Base-by-base conservation (phyloP, 2,113 vertebrate species). In the Albula glossodonta region DNA sequence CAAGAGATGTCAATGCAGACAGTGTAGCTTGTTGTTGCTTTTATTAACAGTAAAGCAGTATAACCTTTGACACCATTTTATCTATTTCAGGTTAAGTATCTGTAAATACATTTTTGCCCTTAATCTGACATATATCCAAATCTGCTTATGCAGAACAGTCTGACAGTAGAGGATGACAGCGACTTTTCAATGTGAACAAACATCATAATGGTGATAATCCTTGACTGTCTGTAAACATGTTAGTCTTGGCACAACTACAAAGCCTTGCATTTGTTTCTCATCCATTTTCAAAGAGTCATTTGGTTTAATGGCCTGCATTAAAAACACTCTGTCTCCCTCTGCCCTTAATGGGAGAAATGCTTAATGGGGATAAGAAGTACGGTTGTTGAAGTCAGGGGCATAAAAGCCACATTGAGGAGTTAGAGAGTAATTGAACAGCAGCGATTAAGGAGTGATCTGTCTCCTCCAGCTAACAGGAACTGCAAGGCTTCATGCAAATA, bases 231-330 rank as follows among this genome's bases (percentile, higher is more conserved):
- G 77, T 31, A 84, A 70, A 84, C 70, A 22, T 1, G 83, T 52
- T 57, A 22, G 25, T 78, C 57, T 86, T 87, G 89, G 91, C 86
- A 86, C 84, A 83, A 82, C 87, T 92, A 87, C 49, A 86, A 87
- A 91, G 90, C 87, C 85, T 83, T 83, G 90, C 89, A 90, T 93
- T 90, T 92, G 53, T 90, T 92, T 89, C 88, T 89, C 90, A 89
- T 92, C 87, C 90, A 88, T 89, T 91, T 87, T 90, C 91, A 91
- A 92, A 87, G 89, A 92, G 86, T 90, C 90, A 89, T 93, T 88
- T 89, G 91, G 85, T 89, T 89, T 93, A 92, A 93, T 93, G 91
- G 92, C 87, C 86, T 88, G 12, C 80, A 60, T 81, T 51, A 74
- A 84, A 77, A 87, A 81, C 83, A 78, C 50, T 56, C 70, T 78